Base-by-base conservation (phyloP, 2,797 vertebrate genomes). In the Microctenopoma stevenorrisi region DNA sequence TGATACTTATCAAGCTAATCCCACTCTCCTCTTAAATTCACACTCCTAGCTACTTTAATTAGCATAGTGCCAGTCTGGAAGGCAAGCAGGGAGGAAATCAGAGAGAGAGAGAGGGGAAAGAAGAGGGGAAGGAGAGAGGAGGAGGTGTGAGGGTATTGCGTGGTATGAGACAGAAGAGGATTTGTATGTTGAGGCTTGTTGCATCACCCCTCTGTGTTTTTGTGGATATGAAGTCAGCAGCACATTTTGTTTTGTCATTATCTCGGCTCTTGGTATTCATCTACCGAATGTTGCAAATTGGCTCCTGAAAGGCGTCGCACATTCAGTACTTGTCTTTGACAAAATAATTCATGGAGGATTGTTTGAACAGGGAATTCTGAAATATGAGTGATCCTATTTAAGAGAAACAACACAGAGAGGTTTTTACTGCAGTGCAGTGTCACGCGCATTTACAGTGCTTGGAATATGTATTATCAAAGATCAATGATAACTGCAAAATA, bases 1-100 rank as follows among this genome's bases (percentile, higher is more conserved):
- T 92, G 93, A 94, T 95, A 91, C 92, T 94, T 94, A 95, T 94
- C 93, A 86, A 88, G 72, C 85, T 94, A 94, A 94, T 95, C 93
- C 94, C 88, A 90, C 91, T 91, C 92, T 92, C 86, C 89, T 90
- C 93, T 91, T 83, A 92, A 85, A 92, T 92, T 93, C 90, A 76
- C 86, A 92, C 93, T 94, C 88, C 90, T 88, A 93, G 92, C 92
- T 90, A 94, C 88, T 84, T 93, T 94, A 94, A 94, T 94, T 94
- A 95, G 91, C 94, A 94, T 93, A 94, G 91, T 90, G 87, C 83
- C 91, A 92, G 91, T 84, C 91, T 91, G 86, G 88, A 89, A 90
- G 90, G 90, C 88, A 93, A 81, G 86, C 72, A 87, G 85, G 82
- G 79, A 89, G 88, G 86, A 83, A 88, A 84, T 85, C 74, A 82